Conservation (phyloP, 2,113 vertebrate species). For the Cheilinus undulatus region DNA sequence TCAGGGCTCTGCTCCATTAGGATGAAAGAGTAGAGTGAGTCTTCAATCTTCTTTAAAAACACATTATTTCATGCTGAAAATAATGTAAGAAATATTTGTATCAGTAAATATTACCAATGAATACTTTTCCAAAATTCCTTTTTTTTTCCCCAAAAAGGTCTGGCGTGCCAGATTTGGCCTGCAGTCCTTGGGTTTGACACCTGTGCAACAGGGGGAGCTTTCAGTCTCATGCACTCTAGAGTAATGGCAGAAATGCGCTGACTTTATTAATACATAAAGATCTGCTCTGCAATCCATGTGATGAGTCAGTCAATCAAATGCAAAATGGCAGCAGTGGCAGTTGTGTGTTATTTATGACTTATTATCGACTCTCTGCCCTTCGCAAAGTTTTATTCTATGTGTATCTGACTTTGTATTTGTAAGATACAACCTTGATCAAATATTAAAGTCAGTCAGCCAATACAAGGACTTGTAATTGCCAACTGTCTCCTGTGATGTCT, state of each 20-base stretch:
- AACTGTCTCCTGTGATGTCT: slow-evolving; percentile 38
- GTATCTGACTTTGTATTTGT: slow-evolving; percentile 56
- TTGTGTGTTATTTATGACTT: slow-evolving; percentile 46
- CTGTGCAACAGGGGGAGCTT: no score
- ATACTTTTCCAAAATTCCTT: no score
- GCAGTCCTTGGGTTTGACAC: no score
- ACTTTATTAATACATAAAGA: slow-evolving; percentile 28
- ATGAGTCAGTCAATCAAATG: slow-evolving; percentile 34
- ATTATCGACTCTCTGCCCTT: slow-evolving; percentile 43
- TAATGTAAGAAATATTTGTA: no score
- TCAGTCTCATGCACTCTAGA: neutral
- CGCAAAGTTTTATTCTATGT: slow-evolving; percentile 50
- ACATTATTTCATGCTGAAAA: no score
- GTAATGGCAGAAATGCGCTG: slow-evolving; percentile 8
- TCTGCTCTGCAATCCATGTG: slow-evolving; percentile 10
- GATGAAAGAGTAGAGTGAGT: no score
- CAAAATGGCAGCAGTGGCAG: slow-evolving; percentile 9
- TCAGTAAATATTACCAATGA: no score
- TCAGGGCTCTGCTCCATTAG: no score
- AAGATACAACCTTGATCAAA: slow-evolving; percentile 66
- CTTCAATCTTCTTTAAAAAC: no score
- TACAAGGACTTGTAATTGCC: slow-evolving; percentile 55
- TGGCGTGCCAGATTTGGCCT: no score
- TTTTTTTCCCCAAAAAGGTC: no score
- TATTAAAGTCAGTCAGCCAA: slow-evolving; percentile 70